These are phyloP conservation scores for Beroe ovata DNA, from an alignment of 37 sponge, comb jelly and placozoan genomes.

Conservation along the genomic window DNA sequence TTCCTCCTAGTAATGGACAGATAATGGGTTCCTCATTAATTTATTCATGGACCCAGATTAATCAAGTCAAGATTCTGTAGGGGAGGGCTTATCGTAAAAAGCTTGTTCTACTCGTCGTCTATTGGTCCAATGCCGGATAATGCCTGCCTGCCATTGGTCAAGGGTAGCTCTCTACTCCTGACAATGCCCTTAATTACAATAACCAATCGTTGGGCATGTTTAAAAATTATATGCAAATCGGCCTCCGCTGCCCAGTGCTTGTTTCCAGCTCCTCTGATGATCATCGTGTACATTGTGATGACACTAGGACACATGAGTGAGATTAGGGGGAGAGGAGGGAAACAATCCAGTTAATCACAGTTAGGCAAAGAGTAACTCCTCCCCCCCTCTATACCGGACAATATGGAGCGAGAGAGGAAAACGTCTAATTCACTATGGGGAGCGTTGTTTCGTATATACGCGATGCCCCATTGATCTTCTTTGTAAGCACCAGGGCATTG, in stretches of 20 bases:
- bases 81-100: constrained; percentile 15
- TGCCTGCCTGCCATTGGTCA: neutral
- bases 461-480: constrained; percentile 25
- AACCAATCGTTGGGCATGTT: constrained; percentile 37
- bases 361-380: neutral
- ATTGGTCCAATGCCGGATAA: neutral
- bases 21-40: constrained; percentile 61
- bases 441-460: constrained; percentile 32
- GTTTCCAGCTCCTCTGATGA: neutral
- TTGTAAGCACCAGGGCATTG: neutral
- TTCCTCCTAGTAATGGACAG: constrained; percentile 1
- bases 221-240: neutral
- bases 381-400: no score
- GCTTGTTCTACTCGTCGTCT: neutral
- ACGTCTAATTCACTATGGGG: no score
- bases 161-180: neutral
- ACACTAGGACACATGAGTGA: neutral
- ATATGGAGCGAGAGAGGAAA: no score
- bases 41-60: constrained; percentile 33
- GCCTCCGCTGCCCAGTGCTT: neutral
- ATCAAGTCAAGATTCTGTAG: constrained; percentile 28
- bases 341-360: neutral
- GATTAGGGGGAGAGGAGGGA: neutral
- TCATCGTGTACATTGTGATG: no score
- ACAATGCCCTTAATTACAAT: constrained; percentile 52